Evolutionary conservation across 92 coral and sea anemone genomes (phyloP).

Genomic region (Palythoa caribaeorum): DNA sequence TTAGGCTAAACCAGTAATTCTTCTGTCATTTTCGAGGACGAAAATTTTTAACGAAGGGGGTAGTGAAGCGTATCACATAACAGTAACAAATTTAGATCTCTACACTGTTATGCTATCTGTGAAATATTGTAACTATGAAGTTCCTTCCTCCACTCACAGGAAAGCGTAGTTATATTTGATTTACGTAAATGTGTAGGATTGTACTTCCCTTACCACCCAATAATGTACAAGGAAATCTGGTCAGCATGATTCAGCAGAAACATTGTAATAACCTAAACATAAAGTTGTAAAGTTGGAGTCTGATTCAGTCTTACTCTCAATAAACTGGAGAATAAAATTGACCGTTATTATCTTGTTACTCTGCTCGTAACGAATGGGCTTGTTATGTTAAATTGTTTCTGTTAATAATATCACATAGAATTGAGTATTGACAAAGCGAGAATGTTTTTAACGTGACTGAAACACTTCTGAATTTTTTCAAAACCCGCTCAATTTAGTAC

Average conservation of each 20-base stretch:
- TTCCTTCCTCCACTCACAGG: not conserved
- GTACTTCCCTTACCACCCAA: not conserved
- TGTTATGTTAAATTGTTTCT: not conserved
- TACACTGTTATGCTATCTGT: too few species aligned
- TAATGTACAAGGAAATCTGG: too few species aligned
- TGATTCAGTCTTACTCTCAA: not conserved
- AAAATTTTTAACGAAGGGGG: slow-evolving; percentile 9
- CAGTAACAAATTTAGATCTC: too few species aligned
- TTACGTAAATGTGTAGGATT: too few species aligned
- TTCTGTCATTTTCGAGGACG: not conserved
- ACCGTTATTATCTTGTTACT: not conserved
- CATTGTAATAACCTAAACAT: too few species aligned
- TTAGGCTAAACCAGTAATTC: not conserved
- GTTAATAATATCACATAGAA: not conserved
- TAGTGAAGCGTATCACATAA: not conserved
- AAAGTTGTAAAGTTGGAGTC: too few species aligned
- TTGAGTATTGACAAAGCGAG: not conserved
- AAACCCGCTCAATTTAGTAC: not conserved
- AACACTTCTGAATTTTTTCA: not conserved
- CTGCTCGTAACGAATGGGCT: not conserved
- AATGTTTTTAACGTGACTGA: not conserved
- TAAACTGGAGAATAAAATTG: not conserved
- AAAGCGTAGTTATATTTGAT: not conserved
- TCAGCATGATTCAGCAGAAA: not conserved
- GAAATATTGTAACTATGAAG: not conserved